These are phyloP conservation scores for Variabilichromis moorii DNA, from an alignment of 2,113 vertebrate genomes.

Conservation along the genomic window DNA sequence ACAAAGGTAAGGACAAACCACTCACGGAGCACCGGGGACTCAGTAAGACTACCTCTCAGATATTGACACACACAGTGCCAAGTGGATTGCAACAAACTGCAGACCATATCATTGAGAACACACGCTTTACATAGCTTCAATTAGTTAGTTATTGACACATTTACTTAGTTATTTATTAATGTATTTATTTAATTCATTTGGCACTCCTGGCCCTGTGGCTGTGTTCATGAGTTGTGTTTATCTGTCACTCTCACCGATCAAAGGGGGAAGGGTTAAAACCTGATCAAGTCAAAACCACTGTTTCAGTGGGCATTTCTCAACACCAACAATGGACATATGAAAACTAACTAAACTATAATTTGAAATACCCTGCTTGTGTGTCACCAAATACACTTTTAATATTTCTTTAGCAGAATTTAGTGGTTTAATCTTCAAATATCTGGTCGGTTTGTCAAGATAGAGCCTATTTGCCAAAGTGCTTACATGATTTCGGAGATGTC, in stretches of 20 bases:
- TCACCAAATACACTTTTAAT: neutral
- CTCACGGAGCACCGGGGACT: rapidly evolving
- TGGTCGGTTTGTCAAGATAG: neutral
- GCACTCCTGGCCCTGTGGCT: neutral
- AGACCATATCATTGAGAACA: neutral
- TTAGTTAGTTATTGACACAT: neutral
- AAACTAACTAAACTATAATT: neutral
- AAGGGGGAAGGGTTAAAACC: neutral
- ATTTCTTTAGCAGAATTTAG: neutral
- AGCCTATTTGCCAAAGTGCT: neutral
- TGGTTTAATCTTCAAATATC: neutral
- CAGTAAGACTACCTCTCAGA: rapidly evolving
- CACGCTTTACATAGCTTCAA: rapidly evolving
- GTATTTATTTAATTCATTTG: neutral
- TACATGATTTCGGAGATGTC: neutral
- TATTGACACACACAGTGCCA: neutral
- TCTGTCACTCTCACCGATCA: neutral
- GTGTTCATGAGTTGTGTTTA: neutral
- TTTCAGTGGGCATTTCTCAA: neutral
- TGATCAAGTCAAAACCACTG: neutral
- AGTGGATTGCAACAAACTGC: neutral
- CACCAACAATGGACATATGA: neutral
- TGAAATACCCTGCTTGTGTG: neutral
- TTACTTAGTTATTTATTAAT: neutral
- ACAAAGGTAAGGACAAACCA: neutral